A percentile compares a stretch with the other conserved stretches of the same genome.
phyloP scores from a whole-genome alignment of 1,140 invertebrate genomes.

The Wasmannia auropunctata region DNA sequence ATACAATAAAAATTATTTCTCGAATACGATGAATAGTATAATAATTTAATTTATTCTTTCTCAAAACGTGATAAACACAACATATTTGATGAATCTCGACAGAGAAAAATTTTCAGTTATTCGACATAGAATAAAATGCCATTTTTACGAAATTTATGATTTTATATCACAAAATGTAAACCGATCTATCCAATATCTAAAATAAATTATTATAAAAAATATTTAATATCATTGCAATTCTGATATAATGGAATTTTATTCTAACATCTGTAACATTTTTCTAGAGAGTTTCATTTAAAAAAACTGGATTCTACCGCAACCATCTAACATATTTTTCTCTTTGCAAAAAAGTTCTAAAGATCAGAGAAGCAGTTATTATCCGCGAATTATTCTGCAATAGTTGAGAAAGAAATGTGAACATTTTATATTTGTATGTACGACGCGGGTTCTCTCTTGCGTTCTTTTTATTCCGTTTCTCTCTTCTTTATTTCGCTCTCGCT shows the following conservation, averaged over 20 bases:
- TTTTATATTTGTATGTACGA: slow-evolving; percentile 67
- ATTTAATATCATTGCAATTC: background rate
- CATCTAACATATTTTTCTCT: background rate
- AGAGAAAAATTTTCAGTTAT: background rate
- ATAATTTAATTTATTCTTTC: background rate
- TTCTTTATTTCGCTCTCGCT: slow-evolving; percentile 45
- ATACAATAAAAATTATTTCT: background rate
- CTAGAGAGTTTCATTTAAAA: background rate
- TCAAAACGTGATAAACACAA: background rate
- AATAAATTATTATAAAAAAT: background rate
- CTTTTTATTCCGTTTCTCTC: slow-evolving; percentile 38
- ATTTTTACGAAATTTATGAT: background rate
- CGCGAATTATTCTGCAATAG: slow-evolving; percentile 29
- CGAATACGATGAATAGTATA: background rate
- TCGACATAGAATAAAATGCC: background rate
- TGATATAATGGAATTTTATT: background rate
- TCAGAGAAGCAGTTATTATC: background rate
- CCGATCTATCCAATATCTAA: background rate
- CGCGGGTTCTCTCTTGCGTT: slow-evolving; percentile 34
- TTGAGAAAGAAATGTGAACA: slow-evolving; percentile 38
- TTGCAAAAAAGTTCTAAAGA: background rate
- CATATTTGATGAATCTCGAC: background rate
- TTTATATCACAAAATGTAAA: background rate
- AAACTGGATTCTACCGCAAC: background rate
- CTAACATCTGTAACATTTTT: background rate